phyloP scores from a whole-genome alignment of 2,797 vertebrate species.

The Acropternis orthonyx region DNA sequence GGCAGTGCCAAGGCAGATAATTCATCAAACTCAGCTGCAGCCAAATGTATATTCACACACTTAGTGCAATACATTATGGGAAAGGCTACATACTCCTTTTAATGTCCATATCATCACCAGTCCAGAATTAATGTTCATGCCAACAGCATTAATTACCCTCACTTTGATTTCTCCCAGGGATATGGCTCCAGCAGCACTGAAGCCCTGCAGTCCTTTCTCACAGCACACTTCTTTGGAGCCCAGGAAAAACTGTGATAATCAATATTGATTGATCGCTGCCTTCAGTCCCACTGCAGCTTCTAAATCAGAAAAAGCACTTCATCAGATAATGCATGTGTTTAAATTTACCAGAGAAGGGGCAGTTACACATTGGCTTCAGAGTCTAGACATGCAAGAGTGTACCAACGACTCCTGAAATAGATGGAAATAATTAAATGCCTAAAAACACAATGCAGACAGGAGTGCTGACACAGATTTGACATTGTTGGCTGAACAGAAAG shows the following conservation, averaged over 20 bases:
- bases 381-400: neutral
- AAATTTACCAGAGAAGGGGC: neutral
- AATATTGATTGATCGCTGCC: constrained; percentile 13
- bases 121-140: constrained; percentile 3
- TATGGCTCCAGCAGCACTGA: neutral
- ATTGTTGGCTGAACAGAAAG: neutral
- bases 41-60: neutral
- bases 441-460: neutral
- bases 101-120: neutral
- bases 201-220: neutral
- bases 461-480: neutral
- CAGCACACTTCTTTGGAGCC: neutral
- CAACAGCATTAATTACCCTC: constrained; percentile 31
- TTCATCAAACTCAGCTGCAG: neutral
- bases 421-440: constrained; percentile 12
- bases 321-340: constrained; percentile 30
- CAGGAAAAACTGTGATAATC: constrained; percentile 45
- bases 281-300: constrained; percentile 5
- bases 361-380: neutral
- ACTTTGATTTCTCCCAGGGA: constrained; percentile 20
- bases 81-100: neutral
- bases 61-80: neutral
- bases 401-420: neutral
- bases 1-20: neutral
- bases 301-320: constrained; percentile 34